Conservation (phyloP, 2,113 vertebrate species). For the Leptosomus discolor region DNA sequence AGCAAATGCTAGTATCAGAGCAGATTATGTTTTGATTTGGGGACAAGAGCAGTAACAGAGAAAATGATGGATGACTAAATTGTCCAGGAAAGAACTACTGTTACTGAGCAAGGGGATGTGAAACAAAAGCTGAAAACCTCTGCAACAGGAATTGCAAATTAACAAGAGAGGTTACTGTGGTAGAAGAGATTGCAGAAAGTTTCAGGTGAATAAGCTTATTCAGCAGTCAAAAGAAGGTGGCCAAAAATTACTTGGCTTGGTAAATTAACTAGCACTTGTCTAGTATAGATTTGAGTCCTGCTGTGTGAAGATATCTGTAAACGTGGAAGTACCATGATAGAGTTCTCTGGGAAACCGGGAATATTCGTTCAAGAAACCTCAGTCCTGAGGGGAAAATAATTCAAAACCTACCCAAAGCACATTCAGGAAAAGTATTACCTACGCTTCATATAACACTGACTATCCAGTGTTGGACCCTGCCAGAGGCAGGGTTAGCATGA, state of each 20-base stretch:
- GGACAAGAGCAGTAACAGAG: not conserved
- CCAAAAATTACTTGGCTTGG: not conserved
- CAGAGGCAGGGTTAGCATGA: not conserved
- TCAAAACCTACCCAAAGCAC: not conserved
- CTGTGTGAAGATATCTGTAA: not conserved
- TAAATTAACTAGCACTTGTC: not conserved
- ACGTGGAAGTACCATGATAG: not conserved
- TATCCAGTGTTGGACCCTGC: not conserved
- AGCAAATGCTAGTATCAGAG: not conserved
- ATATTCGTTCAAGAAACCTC: not conserved
- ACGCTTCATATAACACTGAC: accelerated
- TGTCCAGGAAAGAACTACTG: not conserved
- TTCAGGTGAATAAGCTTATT: not conserved
- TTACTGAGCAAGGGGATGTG: not conserved
- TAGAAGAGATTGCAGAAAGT: not conserved
- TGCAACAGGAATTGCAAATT: not conserved
- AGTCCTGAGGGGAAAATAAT: not conserved
- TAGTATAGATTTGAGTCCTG: not conserved
- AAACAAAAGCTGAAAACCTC: not conserved
- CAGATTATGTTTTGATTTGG: not conserved
- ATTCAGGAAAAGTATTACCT: not conserved
- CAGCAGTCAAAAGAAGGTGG: not conserved
- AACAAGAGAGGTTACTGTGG: not conserved
- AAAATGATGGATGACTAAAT: not conserved
- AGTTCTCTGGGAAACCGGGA: not conserved